phyloP scores from a whole-genome alignment of 2,888 invertebrate species.

The Lasioglossum lativentre region DNA sequence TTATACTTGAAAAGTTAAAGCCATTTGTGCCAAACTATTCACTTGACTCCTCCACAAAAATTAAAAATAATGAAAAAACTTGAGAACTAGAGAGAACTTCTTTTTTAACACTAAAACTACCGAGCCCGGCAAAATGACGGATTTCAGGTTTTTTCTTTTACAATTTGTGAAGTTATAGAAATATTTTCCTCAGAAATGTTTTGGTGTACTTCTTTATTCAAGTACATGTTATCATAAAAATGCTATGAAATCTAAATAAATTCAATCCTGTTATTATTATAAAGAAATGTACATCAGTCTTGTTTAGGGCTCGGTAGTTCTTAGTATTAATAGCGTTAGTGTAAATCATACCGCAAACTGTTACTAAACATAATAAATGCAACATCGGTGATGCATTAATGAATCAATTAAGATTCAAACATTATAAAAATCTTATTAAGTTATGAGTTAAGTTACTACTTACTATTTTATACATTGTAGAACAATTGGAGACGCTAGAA shows the following conservation, averaged over 20 bases:
- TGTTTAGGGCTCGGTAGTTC: neutral
- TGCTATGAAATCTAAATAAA: neutral
- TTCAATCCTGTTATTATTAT: neutral
- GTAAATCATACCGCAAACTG: constrained; percentile 16
- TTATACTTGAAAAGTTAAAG: constrained; percentile 21
- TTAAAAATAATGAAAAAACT: constrained; percentile 11
- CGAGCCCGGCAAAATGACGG: neutral
- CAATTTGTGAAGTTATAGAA: neutral
- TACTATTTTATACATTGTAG: constrained; percentile 33
- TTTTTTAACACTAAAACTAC: neutral
- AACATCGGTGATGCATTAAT: constrained; percentile 36
- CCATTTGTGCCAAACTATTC: constrained; percentile 52
- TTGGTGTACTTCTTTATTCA: neutral
- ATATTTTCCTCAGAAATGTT: neutral
- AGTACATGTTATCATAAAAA: neutral
- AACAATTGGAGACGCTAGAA: constrained; percentile 42
- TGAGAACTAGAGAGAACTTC: neutral
- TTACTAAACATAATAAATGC: constrained; percentile 11
- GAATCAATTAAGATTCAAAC: constrained; percentile 8
- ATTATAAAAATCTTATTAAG: neutral
- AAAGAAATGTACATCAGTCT: neutral
- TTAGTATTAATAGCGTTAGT: constrained; percentile 21
- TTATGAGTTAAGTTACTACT: constrained; percentile 31
- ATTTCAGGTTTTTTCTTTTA: neutral
- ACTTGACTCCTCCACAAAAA: constrained; percentile 28